These are phyloP conservation scores for Nipponia nippon DNA, from an alignment of 2,113 vertebrate genomes.

Conservation along the genomic window DNA sequence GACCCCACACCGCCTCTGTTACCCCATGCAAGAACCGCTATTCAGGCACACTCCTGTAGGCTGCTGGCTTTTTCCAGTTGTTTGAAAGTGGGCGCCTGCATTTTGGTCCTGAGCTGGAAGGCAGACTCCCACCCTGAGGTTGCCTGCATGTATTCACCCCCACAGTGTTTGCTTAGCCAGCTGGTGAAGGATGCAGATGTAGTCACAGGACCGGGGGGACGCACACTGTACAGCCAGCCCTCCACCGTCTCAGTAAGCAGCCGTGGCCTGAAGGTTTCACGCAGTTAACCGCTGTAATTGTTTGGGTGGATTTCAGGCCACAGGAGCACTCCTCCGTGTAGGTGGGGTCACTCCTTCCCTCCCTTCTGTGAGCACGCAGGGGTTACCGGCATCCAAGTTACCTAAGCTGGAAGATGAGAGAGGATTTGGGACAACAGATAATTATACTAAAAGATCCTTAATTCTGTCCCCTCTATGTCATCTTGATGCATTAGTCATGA, in stretches of 20 bases:
- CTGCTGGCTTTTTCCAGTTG: not conserved
- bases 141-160: not conserved
- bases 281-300: not conserved
- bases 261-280: not conserved
- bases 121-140: not conserved
- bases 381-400: not conserved
- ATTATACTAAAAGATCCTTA: not conserved
- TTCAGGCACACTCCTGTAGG: not conserved
- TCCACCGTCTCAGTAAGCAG: accelerated
- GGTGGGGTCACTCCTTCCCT: not conserved
- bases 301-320: not conserved
- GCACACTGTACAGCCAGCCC: not conserved
- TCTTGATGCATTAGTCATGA: not conserved
- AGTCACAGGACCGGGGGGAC: not conserved
- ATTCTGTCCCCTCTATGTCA: not conserved
- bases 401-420: not conserved
- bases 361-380: not conserved
- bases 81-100: not conserved
- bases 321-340: not conserved
- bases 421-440: not conserved
- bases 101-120: not conserved
- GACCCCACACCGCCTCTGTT: not conserved
- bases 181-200: not conserved
- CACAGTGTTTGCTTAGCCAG: not conserved
- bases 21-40: not conserved